These are phyloP conservation scores for Trilocha varians DNA, from an alignment of 2,888 invertebrate genomes.

Conservation along the genomic window DNA sequence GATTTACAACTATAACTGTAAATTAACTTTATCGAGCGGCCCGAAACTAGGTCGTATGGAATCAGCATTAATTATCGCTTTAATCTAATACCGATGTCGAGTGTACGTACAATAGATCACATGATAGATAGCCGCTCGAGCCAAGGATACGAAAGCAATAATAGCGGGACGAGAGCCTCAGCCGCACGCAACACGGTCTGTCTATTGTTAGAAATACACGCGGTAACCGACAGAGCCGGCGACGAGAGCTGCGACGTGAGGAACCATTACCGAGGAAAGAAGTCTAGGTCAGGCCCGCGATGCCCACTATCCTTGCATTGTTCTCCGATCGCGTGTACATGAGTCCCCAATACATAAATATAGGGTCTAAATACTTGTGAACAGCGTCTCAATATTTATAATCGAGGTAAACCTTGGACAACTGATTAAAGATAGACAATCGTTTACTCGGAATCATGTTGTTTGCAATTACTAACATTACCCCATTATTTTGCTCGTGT, in stretches of 20 bases:
- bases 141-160: slow-evolving; percentile 65
- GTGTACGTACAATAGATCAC: slow-evolving; percentile 69
- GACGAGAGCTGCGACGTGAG: slow-evolving; percentile 54
- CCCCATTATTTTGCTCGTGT: no score
- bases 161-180: slow-evolving; percentile 21
- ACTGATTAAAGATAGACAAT: slow-evolving; percentile 36
- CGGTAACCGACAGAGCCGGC: slow-evolving; percentile 16
- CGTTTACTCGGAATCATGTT: slow-evolving; percentile 24
- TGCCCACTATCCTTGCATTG: slow-evolving; percentile 66
- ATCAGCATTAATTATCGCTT: slow-evolving; percentile 72
- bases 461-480: no score
- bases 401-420: slow-evolving; percentile 44
- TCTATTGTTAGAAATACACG: slow-evolving; percentile 61
- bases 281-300: slow-evolving; percentile 58
- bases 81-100: slow-evolving; percentile 69
- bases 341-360: slow-evolving; percentile 69
- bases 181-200: slow-evolving; percentile 53
- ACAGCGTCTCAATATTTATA: slow-evolving; percentile 46
- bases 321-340: slow-evolving; percentile 63
- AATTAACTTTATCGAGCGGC: slow-evolving; percentile 69
- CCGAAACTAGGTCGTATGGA: slow-evolving; percentile 72
- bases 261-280: slow-evolving; percentile 61
- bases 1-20: slow-evolving; percentile 72
- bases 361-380: slow-evolving; percentile 46
- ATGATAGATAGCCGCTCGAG: slow-evolving; percentile 64